Evolutionary conservation across 2,888 invertebrate species (phyloP), one percentile per base, ranked within the genome.

Genomic region (Lithophane leautieri): DNA sequence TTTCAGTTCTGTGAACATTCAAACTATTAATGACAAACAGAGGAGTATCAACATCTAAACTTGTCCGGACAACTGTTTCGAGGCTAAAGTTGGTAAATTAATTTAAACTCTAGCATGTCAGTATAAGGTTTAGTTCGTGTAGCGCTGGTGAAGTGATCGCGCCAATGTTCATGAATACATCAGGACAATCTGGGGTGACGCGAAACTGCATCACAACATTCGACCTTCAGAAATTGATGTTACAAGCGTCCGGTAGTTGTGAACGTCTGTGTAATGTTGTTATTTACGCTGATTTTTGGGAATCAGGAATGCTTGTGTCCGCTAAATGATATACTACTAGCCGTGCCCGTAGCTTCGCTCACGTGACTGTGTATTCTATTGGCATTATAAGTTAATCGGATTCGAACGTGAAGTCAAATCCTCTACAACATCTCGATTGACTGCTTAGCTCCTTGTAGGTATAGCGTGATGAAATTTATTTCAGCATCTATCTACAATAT

Each of bases 161-260:
- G 70, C 75, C 84, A 83, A 79, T 85, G 83, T 78, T 90, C 88
- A 88, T 90, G 91, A 90, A 91, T 90, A 89, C 75, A 89, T 88
- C 87, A 89, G 85, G 75, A 85, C 86, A 85, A 86, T 73, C 76
- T 54, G 56, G 44, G 44, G 40, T 84, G 86, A 87, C 86, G 87
- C 86, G 86, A 84, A 88, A 91, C 89, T 90, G 88, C 89, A 90
- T 86, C 86, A 85, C 79, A 83, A 87, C 83, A 84, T 69, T 86
- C 87, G 85, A 88, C 86, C 84, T 83, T 87, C 78, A 75, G 76
- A 66, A 73, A 73, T 72, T 74, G 63, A 83, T 76, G 78, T 69
- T 75, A 62, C 76, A 60, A 70, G 34, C 19, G 19, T 47, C 12
- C 56, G 22, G 42, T 25, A 62, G 60, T 72, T 72, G 52, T 42